These are phyloP conservation scores for Camponotus fellah DNA, from an alignment of 2,888 invertebrate genomes.

Conservation along the genomic window DNA sequence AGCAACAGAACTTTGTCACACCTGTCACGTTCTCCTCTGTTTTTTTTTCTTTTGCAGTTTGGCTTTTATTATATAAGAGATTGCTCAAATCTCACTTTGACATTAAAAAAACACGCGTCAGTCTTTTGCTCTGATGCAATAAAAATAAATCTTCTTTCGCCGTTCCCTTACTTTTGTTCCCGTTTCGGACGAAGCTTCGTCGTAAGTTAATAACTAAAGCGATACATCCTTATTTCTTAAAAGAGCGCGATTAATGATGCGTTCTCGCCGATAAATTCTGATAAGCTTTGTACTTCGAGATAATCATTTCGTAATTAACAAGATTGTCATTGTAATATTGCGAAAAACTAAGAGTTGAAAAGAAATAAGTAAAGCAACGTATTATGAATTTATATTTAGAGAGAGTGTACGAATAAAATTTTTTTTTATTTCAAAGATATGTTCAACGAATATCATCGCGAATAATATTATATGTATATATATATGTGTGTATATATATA, in stretches of 20 bases:
- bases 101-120: constrained; percentile 43
- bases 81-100: constrained; percentile 37
- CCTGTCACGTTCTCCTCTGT: constrained; percentile 13
- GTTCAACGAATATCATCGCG: constrained; percentile 44
- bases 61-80: constrained; percentile 33
- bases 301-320: constrained; percentile 58
- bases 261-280: constrained; percentile 31
- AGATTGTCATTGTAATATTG: constrained; percentile 67
- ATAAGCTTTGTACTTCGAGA: constrained; percentile 62
- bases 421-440: constrained; percentile 43
- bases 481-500: too few relatives aligned
- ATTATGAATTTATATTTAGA: background rate
- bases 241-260: constrained; percentile 32
- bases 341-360: background rate
- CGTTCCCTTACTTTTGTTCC: constrained; percentile 68
- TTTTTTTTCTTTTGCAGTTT: constrained; percentile 36
- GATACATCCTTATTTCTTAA: constrained; percentile 12
- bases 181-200: constrained; percentile 65
- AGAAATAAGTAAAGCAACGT: background rate
- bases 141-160: constrained; percentile 67
- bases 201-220: constrained; percentile 52
- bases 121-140: constrained; percentile 63
- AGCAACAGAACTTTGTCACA: constrained; percentile 43
- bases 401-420: background rate
- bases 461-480: constrained; percentile 35